Base-by-base conservation (phyloP, 2,888 invertebrate genomes). In the Patella pellucida region DNA sequence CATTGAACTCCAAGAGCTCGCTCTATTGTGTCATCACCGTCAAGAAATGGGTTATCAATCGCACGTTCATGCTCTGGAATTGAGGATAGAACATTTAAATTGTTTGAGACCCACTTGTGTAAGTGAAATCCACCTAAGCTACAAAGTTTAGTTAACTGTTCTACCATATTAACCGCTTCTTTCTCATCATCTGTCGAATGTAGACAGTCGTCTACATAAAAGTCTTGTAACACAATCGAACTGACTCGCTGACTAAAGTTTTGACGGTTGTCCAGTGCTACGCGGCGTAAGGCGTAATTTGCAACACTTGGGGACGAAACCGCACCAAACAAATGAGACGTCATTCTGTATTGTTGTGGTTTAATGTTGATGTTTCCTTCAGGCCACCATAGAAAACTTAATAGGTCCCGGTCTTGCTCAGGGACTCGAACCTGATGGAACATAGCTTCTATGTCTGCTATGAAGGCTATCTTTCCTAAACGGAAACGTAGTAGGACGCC, bases 361-460 rank as follows among this genome's bases (percentile, higher is more conserved):
- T 7, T 2, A 19, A 27, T 5, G 7, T 9, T 54, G 54, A 19
- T 54, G 72, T 72, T 56, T 4, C 54, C 71, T 9, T 72, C 27
- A 1, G 52, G 52, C 78, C 79, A 83, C 82, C 80, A 81, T n/a
- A 80, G 73, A 70, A 81, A 81, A 14, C 79, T 56, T 16, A 79
- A 52, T 9, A 56, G 72, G 41, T 78, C 73, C 41, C 78, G 62
- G 52, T 82, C 79, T 12, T 78, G 16, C 16, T 73, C 69, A 4
- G 69, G 41, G 1, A 83, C 79, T 15, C 31, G 54, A 4, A 81
- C 79, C 52, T 81, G 81, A 71, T 74, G 74, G 41, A 78, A 78
- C 78, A 79, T 80, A 62, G 68, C 73, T n/a, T 82, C 79, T 27
- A 79, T 79, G 70, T 81, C 81, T 2, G 75, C 79, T 69, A 78